Evolutionary conservation across 1,140 invertebrate genomes (phyloP), one percentile per base, ranked within the genome.

Genomic region (Brachionus sp.): DNA sequence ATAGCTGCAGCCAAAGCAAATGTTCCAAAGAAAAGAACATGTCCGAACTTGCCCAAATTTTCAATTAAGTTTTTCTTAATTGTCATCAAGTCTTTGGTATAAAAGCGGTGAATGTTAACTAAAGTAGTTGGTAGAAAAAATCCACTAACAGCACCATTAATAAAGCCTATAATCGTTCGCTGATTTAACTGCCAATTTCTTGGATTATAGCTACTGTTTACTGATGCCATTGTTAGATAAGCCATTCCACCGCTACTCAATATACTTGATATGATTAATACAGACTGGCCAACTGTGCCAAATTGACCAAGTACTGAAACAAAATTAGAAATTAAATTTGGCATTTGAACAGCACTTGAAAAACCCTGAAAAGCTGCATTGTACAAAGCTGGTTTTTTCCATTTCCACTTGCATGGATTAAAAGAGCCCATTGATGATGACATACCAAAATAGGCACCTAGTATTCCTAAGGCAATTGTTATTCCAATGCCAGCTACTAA

Each of bases 321-420:
- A 44, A 44, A 75, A 25, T 44, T 46, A 12, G 37, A 44, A 75
- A 75, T 12, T 16, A 42, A 39, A 23, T 46, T 46, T 6, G 42
- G 37, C 19, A 75, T 25, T 44, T 46, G 37, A 29, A 46, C 37
- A 16, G 16, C 70, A 44, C 37, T 25, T 2, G 70, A 44, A 35
- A 75, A 75, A 16, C 70, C 70, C 19, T 75, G 70, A 46, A 75
- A 75, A 19, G 42, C 42, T 19, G 70, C n/a, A 29, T 46, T 75
- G 3, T 35, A 75, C 39, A 46, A 23, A 25, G 23, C 37, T 25
- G 70, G 70, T 10, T 46, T 44, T 23, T 19, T 75, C 70, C 70
- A 75, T 44, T 75, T 75, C 70, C 70, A 75, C 13, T 75, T 50
- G 37, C 37, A 44, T 29, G 42, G 42, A 44, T 75, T 75, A 46